Conservation (phyloP, 2,113 vertebrate genomes). For the Microcebus ravelobensis region DNA sequence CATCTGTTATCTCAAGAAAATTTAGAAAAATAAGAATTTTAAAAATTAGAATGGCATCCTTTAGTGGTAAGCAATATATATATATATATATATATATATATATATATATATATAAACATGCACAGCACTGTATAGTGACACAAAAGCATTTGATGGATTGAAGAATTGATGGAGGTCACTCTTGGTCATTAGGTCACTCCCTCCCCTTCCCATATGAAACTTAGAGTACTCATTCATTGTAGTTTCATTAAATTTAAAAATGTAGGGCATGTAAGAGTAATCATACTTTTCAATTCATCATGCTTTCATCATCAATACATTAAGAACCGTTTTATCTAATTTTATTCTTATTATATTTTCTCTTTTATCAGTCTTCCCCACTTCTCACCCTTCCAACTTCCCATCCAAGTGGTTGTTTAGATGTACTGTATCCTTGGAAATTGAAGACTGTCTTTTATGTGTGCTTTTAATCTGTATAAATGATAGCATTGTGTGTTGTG, state of each 20-base stretch:
- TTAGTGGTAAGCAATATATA: neutral
- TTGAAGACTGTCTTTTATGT: neutral
- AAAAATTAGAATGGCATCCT: neutral
- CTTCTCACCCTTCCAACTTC: neutral
- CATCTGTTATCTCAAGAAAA: neutral
- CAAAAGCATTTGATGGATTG: neutral
- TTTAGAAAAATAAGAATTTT: constrained; percentile 1
- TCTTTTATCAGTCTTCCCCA: neutral
- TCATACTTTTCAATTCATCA: neutral
- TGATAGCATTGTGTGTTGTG: neutral
- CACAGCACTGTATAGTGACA: neutral
- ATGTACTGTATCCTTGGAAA: neutral
- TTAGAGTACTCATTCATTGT: neutral
- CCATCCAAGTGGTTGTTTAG: neutral
- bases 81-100: no score
- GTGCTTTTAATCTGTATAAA: neutral
- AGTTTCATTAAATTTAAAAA: neutral
- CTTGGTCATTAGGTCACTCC: neutral
- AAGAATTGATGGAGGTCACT: neutral
- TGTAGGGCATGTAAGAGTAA: neutral
- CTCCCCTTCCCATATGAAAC: neutral
- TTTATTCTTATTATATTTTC: neutral
- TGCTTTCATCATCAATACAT: neutral
- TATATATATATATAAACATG: no score
- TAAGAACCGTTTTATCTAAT: neutral